Conservation (phyloP, 2,113 vertebrate species). For the Aphelocoma coerulescens region DNA sequence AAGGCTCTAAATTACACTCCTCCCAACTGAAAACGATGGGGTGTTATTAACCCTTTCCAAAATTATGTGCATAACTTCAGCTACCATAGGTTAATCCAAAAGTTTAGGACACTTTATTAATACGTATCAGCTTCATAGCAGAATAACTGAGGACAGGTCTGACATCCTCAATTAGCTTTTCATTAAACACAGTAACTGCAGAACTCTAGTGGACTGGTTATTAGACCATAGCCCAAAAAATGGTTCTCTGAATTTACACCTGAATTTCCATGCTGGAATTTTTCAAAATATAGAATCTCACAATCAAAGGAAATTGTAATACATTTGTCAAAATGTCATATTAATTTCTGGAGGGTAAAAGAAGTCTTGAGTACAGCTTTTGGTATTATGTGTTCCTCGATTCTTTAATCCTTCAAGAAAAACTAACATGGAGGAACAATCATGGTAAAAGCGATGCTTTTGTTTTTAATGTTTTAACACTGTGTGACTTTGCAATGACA, state of each 20-base stretch:
- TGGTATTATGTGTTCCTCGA: neutral
- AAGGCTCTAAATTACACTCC: neutral
- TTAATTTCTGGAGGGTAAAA: neutral
- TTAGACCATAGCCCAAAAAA: neutral
- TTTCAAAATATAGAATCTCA: neutral
- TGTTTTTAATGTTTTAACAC: neutral
- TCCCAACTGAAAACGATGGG: neutral
- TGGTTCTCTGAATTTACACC: neutral
- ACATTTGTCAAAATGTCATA: neutral
- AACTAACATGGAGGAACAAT: neutral
- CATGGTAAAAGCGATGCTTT: neutral
- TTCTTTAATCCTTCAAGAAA: neutral
- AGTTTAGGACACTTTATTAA: neutral
- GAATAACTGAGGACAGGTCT: neutral
- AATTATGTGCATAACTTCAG: neutral
- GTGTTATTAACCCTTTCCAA: neutral
- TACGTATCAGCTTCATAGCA: neutral
- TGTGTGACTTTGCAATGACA: neutral
- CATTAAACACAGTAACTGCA: neutral
- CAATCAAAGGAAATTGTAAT: neutral
- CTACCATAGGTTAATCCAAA: neutral
- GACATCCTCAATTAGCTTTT: neutral
- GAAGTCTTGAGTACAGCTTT: neutral
- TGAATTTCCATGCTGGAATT: neutral
- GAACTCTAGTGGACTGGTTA: neutral